Base-by-base conservation (phyloP, 2,113 vertebrate genomes). In the Chaetops frenatus region DNA sequence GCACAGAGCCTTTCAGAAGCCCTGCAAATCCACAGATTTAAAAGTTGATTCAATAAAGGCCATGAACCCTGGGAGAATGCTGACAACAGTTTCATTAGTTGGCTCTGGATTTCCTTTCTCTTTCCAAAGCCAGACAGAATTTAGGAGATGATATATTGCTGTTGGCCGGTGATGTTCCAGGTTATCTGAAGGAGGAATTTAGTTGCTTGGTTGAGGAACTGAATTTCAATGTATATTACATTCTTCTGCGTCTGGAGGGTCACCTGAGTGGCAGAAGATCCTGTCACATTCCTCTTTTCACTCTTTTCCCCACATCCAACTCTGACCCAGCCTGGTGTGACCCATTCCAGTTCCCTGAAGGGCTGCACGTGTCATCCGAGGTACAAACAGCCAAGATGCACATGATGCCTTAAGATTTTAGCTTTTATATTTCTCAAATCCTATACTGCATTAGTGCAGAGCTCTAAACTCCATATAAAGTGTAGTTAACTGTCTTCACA, bases 111-210 rank as follows among this genome's bases (percentile, higher is more conserved):
- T 90, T 88, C 74, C 85, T 83, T 94, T 90, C 60, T 64, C 58
- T 69, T 86, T 92, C 79, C 90, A 94, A 90, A 88, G 8, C 44
- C 92, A 89, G 88, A 24, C 85, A 79, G 76, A 66, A 62, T 86
- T 83, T 62, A 60, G 72, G 78, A 61, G 81, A 45, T 90, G 73
- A 90, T 67, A 2, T 6, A 71, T 90, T 72, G 64, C 53, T 86
- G 69, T 47, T 92, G 82, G 82, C 80, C 36, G 9, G 74, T 2
- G 29, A 56, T 78, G 69, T 60, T 73, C 60, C 48, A 56, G 85
- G 79, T 90, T 94, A 79, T 92, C 90, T 92, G 92, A 93, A 91
- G 80, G 85, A 92, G 77, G 76, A 90, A 77, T 90, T 87, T 27
- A 44, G 58, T 88, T 61, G 35, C 74, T 76, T 36, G 50, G 58